Conservation (phyloP, 1,140 invertebrate species). For the Trichomalopsis sarcophagae region DNA sequence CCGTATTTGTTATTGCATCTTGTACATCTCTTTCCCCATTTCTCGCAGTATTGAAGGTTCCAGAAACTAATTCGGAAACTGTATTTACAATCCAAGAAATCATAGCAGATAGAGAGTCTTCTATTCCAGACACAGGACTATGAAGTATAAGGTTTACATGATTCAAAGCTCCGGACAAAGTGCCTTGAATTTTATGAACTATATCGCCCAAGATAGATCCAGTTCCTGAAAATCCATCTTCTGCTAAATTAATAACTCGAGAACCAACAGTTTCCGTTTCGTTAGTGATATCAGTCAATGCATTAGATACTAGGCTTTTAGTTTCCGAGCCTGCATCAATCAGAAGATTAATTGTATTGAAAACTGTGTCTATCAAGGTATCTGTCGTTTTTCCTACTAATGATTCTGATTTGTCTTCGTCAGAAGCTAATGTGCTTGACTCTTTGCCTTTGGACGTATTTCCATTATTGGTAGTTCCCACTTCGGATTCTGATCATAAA, state of each 20-base stretch:
- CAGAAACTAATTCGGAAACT: not conserved
- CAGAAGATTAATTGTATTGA: not conserved
- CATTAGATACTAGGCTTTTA: not conserved
- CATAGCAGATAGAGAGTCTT: not conserved
- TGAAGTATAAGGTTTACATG: not conserved
- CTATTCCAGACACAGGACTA: not conserved
- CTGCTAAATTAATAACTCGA: not conserved
- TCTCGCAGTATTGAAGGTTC: not conserved
- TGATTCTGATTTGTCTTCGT: not conserved
- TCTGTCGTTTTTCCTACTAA: not conserved
- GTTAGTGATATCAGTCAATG: not conserved
- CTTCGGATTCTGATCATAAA: too few relatives aligned
- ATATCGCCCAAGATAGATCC: not conserved
- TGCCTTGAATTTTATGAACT: not conserved
- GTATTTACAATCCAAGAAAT: not conserved
- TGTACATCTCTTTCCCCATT: not conserved
- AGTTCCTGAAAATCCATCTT: not conserved
- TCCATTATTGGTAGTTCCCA: too few relatives aligned
- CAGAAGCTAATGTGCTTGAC: not conserved
- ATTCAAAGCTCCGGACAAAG: not conserved
- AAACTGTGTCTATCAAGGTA: constrained; percentile 1
- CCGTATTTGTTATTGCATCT: not conserved
- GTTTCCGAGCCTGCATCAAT: not conserved
- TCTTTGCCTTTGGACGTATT: not conserved
- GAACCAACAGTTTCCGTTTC: not conserved